Percentiles rank a stretch among this genome's conserved stretches.
These are phyloP conservation scores for Heterodera carotae DNA, from an alignment of 1,140 invertebrate genomes.

Conservation along the genomic window DNA sequence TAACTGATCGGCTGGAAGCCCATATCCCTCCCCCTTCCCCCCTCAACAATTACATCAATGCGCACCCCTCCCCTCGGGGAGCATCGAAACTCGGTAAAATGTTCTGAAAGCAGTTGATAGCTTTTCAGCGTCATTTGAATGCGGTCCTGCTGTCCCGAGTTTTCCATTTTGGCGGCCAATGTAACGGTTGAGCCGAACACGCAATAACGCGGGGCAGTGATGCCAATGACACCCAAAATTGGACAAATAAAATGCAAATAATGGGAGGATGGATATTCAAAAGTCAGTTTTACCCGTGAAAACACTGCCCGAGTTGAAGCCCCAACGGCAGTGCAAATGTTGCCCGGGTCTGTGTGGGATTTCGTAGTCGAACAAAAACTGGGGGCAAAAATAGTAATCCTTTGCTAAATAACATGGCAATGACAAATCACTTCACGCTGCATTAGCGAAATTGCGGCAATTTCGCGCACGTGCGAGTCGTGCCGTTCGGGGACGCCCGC, in stretches of 20 bases:
- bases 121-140: conserved; percentile 56
- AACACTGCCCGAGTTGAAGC: conserved; percentile 54
- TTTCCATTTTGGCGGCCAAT: conserved; percentile 56
- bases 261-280: no score
- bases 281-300: conserved; percentile 40
- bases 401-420: background rate
- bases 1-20: background rate
- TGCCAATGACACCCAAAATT: conserved; percentile 45
- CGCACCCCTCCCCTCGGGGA: conserved; percentile 42
- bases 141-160: conserved; percentile 49
- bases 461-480: conserved; percentile 48
- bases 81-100: conserved; percentile 51
- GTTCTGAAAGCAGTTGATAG: conserved; percentile 47
- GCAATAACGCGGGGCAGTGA: conserved; percentile 55
- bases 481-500: conserved; percentile 53
- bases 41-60: conserved; percentile 34
- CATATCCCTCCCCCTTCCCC: background rate
- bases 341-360: conserved; percentile 53
- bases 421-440: conserved; percentile 44
- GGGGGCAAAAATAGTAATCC: conserved; percentile 12
- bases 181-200: conserved; percentile 54
- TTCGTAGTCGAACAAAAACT: conserved; percentile 51
- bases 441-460: conserved; percentile 51
- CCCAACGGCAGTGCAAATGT: conserved; percentile 53
- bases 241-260: background rate